Evolutionary conservation across 2,113 vertebrate species (phyloP).

Genomic region (Atrichornis clamosus): DNA sequence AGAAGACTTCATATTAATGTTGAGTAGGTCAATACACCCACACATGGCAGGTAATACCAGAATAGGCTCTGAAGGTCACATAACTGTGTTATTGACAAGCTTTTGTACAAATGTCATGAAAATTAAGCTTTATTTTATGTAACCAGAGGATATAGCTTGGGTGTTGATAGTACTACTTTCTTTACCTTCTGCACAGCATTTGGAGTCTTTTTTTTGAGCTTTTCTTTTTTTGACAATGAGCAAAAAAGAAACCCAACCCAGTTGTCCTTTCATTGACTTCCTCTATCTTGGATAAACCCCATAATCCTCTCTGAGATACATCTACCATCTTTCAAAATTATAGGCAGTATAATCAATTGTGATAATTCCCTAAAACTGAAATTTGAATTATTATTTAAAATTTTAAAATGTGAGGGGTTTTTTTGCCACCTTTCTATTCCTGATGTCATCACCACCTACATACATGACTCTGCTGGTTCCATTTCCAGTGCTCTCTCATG

Average conservation of each 20-base stretch:
- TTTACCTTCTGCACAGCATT: background rate
- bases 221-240: background rate
- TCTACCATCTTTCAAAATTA: background rate
- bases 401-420: too few species aligned
- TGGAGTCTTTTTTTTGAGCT: fast-evolving
- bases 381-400: background rate
- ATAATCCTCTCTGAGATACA: background rate
- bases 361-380: background rate
- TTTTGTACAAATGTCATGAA: background rate
- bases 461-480: background rate
- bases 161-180: background rate
- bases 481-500: background rate
- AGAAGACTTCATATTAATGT: background rate
- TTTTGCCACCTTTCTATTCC: background rate
- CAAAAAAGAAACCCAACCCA: fast-evolving
- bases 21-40: background rate
- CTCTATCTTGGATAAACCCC: background rate
- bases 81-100: background rate
- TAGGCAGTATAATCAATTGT: background rate
- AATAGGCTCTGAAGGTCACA: background rate
- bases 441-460: background rate
- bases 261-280: background rate
- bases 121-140: background rate
- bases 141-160: background rate
- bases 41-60: background rate